Percentiles rank a stretch among this genome's conserved stretches.
Conservation (phyloP, 2,113 vertebrate species). For the Psammodynastes pulverulentus region DNA sequence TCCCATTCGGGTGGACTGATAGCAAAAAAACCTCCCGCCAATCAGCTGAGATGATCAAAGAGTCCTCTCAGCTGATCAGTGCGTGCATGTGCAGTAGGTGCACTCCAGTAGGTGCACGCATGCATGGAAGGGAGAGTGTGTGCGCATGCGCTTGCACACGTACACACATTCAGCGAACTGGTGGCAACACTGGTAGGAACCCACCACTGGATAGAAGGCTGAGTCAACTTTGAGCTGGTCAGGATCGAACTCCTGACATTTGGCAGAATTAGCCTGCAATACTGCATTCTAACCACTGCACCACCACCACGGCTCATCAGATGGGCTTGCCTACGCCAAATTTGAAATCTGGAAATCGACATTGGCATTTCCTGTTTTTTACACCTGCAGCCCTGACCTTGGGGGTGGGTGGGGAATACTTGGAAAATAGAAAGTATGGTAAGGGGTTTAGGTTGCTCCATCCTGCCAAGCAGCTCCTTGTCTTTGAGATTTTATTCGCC, state of each 20-base stretch:
- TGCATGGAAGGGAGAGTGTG: too few species aligned
- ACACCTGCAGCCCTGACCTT: not conserved
- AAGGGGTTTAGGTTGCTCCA: not conserved
- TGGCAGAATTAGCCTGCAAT: not conserved
- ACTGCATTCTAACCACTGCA: not conserved
- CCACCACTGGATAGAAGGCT: not conserved
- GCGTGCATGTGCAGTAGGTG: too few species aligned
- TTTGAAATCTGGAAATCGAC: not conserved
- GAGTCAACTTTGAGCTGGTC: not conserved
- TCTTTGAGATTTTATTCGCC: conserved; percentile 10
- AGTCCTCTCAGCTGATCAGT: too few species aligned
- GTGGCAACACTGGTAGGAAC: too few species aligned
- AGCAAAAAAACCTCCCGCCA: too few species aligned
- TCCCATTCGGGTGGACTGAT: too few species aligned
- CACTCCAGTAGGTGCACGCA: too few species aligned
- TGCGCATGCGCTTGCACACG: too few species aligned
- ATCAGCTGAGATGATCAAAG: too few species aligned
- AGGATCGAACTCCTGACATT: not conserved
- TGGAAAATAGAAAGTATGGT: not conserved
- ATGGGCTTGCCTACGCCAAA: not conserved
- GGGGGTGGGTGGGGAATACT: rapidly evolving
- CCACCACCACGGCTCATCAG: not conserved
- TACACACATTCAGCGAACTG: too few species aligned
- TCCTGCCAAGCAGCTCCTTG: not conserved
- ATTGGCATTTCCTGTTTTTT: not conserved